Base-by-base conservation (phyloP, 2,797 vertebrate species). In the Choloepus didactylus region DNA sequence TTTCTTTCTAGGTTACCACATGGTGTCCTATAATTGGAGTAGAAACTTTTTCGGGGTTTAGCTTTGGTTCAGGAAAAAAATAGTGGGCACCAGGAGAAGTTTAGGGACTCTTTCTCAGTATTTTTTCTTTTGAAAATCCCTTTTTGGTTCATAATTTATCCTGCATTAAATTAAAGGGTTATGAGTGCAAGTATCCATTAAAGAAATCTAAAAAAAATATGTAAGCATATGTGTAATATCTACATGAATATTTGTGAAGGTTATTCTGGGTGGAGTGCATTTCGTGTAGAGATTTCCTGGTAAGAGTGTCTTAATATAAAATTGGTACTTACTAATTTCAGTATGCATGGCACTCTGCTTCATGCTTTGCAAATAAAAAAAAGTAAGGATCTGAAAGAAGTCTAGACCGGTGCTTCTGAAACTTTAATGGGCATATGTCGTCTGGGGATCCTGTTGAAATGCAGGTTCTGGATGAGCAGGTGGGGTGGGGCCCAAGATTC, bases 1-100 rank as follows among this genome's bases (percentile, higher is more conserved):
- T 72, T 97, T 97, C 95, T 95, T 95, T 97, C 35, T 93, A 56
- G 81, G 54, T 64, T 46, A 49, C 67, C 70, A n/a, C 64, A 51
- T 70, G 95, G 51, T 96, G 93, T 70, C 92, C 59, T 84, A 83
- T 67, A 86, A 59, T 89, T 46, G 44, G 54, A 73, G 70, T 79
- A 81, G 82, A 87, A 64, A 2, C 10, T 73, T 27, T 80, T 3
- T 3, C n/a, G 76, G 79, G 75, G 70, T 0, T 41, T 97, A 25
- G 84, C 62, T 93, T 75, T 81, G 66, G n/a, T 46, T 91, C 11
- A 29, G 27, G 9, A 83, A 70, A 76, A 67, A 89, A 38, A 87
- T 59, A 19, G 38, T 93, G 31, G 14, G 27, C 66, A 12, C 35
- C 92, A 67, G 84, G 41, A 89, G 11, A 27, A 38, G 9, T 27